phyloP scores from a whole-genome alignment of 1,140 invertebrate genomes.

The Orchestia grillus region DNA sequence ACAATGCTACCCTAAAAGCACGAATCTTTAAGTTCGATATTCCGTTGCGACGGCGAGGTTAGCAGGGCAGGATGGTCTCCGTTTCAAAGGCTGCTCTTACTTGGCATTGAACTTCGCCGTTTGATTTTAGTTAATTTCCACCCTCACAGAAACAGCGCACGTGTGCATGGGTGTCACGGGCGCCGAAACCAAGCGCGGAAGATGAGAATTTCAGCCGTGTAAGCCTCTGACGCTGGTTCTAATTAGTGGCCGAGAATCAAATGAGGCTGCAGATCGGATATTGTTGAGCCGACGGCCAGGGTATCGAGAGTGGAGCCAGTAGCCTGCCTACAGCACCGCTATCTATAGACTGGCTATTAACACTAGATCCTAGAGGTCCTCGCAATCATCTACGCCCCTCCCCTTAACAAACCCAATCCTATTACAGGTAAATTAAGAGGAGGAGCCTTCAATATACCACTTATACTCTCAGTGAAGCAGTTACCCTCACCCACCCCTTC shows the following conservation, averaged over 20 bases:
- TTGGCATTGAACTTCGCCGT: neutral
- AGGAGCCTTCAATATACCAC: constrained; percentile 13
- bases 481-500: neutral
- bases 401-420: constrained; percentile 54
- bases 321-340: constrained; percentile 22
- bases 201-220: neutral
- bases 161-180: no score
- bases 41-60: neutral
- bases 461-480: constrained; percentile 34
- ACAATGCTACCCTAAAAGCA: neutral
- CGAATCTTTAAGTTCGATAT: neutral
- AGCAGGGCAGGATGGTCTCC: neutral
- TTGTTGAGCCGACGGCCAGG: constrained; percentile 10
- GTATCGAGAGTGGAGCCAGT: constrained; percentile 22
- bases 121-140: neutral
- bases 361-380: constrained; percentile 46
- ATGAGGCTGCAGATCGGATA: neutral
- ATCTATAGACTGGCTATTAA: constrained; percentile 56
- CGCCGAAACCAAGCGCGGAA: neutral
- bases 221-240: neutral
- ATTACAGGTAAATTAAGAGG: constrained; percentile 56
- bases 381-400: constrained; percentile 44
- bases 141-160: neutral
- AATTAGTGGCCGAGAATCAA: neutral
- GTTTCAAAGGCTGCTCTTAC: neutral